A percentile compares a stretch with the other conserved stretches of the same genome.
phyloP scores from a whole-genome alignment of 2,797 vertebrate species.

The Periparus ater region DNA sequence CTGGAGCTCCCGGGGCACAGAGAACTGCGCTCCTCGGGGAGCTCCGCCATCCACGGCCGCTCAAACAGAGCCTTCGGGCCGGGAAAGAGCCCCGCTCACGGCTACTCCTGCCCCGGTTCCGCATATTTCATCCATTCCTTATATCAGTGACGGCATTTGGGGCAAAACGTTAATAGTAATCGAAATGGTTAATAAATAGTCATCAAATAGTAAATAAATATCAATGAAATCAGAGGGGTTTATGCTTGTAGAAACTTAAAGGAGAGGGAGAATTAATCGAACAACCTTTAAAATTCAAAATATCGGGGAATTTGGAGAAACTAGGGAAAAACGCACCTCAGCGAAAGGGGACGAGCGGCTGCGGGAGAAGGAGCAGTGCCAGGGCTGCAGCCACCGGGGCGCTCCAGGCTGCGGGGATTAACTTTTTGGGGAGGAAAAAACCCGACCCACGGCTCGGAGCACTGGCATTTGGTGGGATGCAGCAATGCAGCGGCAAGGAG shows the following conservation, averaged over 20 bases:
- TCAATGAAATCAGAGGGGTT: not conserved
- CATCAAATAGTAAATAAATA: not conserved
- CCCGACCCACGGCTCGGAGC: not conserved
- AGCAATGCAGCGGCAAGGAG: not conserved
- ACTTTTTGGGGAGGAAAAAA: not conserved
- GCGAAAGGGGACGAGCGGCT: not conserved
- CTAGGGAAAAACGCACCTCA: not conserved
- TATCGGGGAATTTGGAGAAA: not conserved
- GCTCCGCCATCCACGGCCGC: not conserved
- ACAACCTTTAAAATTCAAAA: not conserved
- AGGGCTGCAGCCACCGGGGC: not conserved
- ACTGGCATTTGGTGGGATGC: not conserved
- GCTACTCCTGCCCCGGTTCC: not conserved
- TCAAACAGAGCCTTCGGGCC: not conserved
- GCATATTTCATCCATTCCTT: not conserved
- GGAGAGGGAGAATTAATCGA: not conserved
- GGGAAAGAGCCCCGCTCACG: not conserved
- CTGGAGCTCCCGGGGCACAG: not conserved
- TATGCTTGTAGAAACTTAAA: not conserved
- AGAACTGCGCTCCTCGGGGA: not conserved
- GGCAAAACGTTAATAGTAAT: not conserved
- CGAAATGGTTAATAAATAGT: too few relatives aligned
- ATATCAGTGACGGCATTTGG: rapidly evolving
- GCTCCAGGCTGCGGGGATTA: not conserved
- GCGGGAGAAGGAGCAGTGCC: not conserved